Percentiles rank a stretch among this genome's conserved stretches.
Conservation (phyloP, 53 echinoderm and acorn worm species). For the Luidia sarsii region DNA sequence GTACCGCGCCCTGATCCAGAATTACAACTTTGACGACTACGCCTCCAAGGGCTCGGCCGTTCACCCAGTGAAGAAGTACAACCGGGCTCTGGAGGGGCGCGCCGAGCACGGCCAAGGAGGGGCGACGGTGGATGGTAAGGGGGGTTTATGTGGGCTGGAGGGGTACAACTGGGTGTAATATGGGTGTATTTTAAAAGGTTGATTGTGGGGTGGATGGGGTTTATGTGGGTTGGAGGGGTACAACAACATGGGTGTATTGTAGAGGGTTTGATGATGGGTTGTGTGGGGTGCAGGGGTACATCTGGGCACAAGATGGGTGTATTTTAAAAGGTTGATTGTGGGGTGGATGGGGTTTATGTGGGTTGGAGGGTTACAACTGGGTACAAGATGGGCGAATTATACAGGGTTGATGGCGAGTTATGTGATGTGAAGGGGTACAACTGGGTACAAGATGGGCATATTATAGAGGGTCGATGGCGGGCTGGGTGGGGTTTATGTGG, state of each 20-base stretch:
- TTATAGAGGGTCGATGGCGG: slow-evolving; percentile 28
- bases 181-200: too few relatives aligned
- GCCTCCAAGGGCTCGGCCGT: slow-evolving; percentile 96
- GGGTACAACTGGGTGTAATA: too few relatives aligned
- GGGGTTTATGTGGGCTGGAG: not conserved
- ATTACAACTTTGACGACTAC: slow-evolving; percentile 89
- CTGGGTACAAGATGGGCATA: slow-evolving; percentile 64
- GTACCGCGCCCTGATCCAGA: slow-evolving; percentile 78
- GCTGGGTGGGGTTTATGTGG: not conserved
- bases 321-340: too few relatives aligned
- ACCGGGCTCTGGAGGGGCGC: slow-evolving; percentile 72
- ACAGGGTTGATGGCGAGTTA: slow-evolving; percentile 42
- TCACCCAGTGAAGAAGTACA: slow-evolving; percentile 92
- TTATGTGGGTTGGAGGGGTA: too few relatives aligned
- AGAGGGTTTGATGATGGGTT: slow-evolving; percentile 43
- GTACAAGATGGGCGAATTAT: slow-evolving; percentile 51
- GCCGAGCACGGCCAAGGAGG: slow-evolving; percentile 36
- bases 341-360: too few relatives aligned
- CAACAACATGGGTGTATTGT: slow-evolving; percentile 57
- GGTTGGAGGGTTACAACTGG: too few relatives aligned
- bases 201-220: too few relatives aligned
- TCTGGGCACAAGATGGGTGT: too few relatives aligned
- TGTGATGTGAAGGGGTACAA: slow-evolving; percentile 74
- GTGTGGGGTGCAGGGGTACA: slow-evolving; percentile 69
- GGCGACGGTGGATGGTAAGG: slow-evolving; percentile 42